Percentiles rank a stretch among this genome's conserved stretches.
Evolutionary conservation across 2,113 vertebrate genomes (phyloP).

Genomic region (Calidris pygmaea): DNA sequence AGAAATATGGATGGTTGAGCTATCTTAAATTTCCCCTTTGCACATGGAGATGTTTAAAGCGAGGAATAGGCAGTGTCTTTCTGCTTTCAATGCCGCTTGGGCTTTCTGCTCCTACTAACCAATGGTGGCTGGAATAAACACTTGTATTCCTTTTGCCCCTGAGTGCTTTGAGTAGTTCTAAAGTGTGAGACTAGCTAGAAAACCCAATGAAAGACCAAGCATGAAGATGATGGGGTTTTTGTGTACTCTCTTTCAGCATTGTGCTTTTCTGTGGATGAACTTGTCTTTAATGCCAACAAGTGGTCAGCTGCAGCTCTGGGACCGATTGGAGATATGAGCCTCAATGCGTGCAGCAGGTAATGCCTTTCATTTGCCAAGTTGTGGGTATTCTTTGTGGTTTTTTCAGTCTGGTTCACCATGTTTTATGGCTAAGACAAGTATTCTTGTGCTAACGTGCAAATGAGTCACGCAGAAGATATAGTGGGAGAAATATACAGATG

Average conservation of each 20-base stretch:
- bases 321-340: too few relatives aligned
- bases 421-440: neutral
- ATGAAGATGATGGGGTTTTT: neutral
- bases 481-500: neutral
- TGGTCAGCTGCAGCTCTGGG: neutral
- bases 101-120: neutral
- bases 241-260: neutral
- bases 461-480: neutral
- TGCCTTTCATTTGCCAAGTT: neutral
- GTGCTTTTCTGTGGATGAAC: neutral
- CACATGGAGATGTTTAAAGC: neutral
- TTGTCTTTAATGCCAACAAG: neutral
- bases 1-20: neutral
- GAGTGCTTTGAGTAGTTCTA: neutral
- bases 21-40: neutral
- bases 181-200: neutral
- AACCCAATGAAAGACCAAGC: neutral
- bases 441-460: neutral
- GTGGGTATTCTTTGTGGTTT: neutral
- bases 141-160: neutral
- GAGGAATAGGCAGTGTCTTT: neutral
- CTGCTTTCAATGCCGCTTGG: neutral
- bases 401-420: neutral
- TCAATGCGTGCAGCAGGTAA: neutral
- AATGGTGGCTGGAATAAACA: neutral